Base-by-base conservation (phyloP, 1,140 invertebrate genomes). In the Drosophila azteca region DNA sequence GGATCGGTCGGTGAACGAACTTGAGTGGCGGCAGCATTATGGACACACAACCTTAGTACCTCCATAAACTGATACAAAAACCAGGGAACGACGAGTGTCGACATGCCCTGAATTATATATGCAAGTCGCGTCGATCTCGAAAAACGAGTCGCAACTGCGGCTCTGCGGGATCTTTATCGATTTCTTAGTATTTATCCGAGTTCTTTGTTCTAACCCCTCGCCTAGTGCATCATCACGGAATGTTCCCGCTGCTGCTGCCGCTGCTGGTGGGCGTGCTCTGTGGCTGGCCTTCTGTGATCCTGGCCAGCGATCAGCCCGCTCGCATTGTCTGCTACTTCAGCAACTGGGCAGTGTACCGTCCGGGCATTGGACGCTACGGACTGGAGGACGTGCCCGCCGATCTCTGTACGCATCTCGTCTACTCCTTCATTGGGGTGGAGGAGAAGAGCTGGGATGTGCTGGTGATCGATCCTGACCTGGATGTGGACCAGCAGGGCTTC, bases 261-360 rank as follows among this genome's bases (percentile, higher is more conserved):
- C 39, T 79, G n/a, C 31, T 89, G 9, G 35, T 83, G 26, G 54
- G 64, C 46, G 22, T 80, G 49, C 45, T 88, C 2, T 64, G 44
- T 11, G 55, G 46, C 11, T 44, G 66, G 7, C 61, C 75, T 31
- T 41, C 11, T 8, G 9, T 26, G 0, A 54, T 64, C 43, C 5
- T 45, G 48, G 85, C 55, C 35, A 51, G 31, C 1, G 77, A 90
- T 13, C 82, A 84, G 43, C 69, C 77, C 0, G 93, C 94, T 9
- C 94, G 95, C 88, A 94, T 97, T 51, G 95, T 96, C 26, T 98
- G 96, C 83, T 98, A 98, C 93, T 98, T 97, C 92, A 97, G 96
- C 87, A 97, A 97, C 83, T 98, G 97, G 97, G 97, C 97, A 4
- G 94, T 97, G n/a, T 96, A 97, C 91, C 93, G 97, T 39, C 96